Conservation (phyloP, 2,113 vertebrate genomes). For the Helogale parvula region DNA sequence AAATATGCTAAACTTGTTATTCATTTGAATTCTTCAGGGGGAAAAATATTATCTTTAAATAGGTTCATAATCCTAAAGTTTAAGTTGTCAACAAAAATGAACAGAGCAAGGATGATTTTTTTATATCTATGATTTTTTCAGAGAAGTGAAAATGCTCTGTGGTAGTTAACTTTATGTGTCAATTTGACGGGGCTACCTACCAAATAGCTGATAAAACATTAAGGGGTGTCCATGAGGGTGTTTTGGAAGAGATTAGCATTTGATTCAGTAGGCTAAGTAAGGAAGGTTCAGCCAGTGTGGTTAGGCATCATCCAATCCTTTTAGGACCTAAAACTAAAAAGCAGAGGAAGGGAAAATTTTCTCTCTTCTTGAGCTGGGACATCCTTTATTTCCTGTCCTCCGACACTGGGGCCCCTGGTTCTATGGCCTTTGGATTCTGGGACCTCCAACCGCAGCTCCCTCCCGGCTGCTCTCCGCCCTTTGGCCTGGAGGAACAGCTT, state of each 20-base stretch:
- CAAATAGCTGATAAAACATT: background rate
- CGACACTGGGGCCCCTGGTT: background rate
- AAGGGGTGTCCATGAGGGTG: background rate
- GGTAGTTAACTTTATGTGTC: background rate
- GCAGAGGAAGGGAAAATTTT: background rate
- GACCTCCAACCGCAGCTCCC: background rate
- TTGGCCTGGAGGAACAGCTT: background rate
- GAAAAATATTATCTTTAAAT: background rate
- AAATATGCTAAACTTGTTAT: slow-evolving; percentile 8
- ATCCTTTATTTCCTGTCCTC: background rate
- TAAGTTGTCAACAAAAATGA: background rate
- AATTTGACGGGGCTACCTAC: background rate
- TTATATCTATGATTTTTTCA: background rate
- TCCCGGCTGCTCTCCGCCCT: background rate
- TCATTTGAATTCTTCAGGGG: background rate
- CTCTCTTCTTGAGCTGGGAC: background rate
- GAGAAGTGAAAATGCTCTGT: background rate
- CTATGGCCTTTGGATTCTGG: background rate
- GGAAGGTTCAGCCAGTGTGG: background rate
- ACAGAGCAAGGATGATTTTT: background rate
- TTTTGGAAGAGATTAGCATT: background rate
- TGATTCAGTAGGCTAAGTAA: background rate
- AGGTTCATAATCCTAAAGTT: background rate
- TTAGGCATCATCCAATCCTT: background rate
- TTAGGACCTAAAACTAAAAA: background rate